Evolutionary conservation across 2,888 invertebrate species (phyloP).

Genomic region (Sphinx pinastri): DNA sequence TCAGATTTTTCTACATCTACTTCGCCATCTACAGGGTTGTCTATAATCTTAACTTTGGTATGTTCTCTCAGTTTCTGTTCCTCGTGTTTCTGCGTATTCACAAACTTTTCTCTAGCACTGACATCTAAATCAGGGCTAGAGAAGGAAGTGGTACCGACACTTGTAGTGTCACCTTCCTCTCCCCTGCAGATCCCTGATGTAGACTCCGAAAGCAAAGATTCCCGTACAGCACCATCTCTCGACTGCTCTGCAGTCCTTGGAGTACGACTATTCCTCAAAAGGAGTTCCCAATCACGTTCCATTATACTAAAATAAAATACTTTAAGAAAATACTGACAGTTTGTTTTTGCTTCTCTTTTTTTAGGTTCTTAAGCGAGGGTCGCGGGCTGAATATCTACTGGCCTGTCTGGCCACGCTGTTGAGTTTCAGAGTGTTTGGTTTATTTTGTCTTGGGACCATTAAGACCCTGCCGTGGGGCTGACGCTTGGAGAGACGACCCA

Average conservation of each 20-base stretch:
- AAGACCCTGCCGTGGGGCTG: constrained; percentile 69
- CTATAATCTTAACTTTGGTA: constrained; percentile 49
- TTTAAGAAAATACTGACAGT: constrained; percentile 70
- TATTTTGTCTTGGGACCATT: constrained; percentile 83
- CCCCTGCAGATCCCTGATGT: constrained; percentile 81
- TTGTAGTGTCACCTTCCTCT: constrained; percentile 61
- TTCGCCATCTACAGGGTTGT: constrained; percentile 48
- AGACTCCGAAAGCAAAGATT: constrained; percentile 73
- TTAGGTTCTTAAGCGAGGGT: constrained; percentile 85
- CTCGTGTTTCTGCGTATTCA: constrained; percentile 42
- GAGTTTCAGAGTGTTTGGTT: constrained; percentile 77
- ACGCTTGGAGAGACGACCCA: constrained; percentile 62
- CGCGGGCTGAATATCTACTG: constrained; percentile 80
- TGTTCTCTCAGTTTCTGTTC: constrained; percentile 32
- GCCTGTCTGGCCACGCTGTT: constrained; percentile 80
- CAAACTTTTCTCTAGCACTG: constrained; percentile 53
- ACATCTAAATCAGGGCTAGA: constrained; percentile 71
- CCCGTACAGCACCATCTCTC: constrained; percentile 60
- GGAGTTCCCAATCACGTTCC: constrained; percentile 62
- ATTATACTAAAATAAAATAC: constrained; percentile 56
- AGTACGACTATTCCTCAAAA: constrained; percentile 64
- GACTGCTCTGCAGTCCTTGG: constrained; percentile 52
- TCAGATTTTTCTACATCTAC: constrained; percentile 44
- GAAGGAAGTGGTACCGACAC: constrained; percentile 62
- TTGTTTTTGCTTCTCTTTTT: constrained; percentile 43